A percentile compares a stretch with the other conserved stretches of the same genome.
These are phyloP conservation scores for Galemys pyrenaicus DNA, from an alignment of 2,113 vertebrate genomes.

Conservation along the genomic window DNA sequence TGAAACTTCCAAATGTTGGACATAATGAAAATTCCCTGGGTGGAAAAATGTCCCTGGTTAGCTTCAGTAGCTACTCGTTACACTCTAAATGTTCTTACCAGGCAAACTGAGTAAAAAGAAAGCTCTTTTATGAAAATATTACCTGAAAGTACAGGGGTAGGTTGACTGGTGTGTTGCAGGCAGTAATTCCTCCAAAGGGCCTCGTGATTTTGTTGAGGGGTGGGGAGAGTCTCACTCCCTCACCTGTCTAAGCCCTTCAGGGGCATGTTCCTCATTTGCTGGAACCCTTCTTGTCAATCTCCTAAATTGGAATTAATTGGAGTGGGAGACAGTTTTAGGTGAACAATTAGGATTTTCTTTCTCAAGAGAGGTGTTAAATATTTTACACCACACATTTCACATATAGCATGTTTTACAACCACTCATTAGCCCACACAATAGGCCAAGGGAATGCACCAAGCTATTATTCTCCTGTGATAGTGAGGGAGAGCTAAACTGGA, in stretches of 20 bases:
- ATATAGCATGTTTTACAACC: conserved; percentile 58
- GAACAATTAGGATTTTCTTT: conserved; percentile 72
- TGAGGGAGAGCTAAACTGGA: not conserved
- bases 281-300: conserved; percentile 33
- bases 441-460: not conserved
- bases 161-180: conserved; percentile 44
- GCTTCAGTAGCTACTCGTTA: conserved; percentile 78
- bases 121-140: conserved; percentile 70
- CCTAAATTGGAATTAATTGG: conserved; percentile 64
- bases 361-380: conserved; percentile 73
- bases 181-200: conserved; percentile 51
- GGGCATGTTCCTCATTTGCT: conserved; percentile 29
- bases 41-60: conserved; percentile 77
- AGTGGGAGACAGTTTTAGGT: conserved; percentile 67
- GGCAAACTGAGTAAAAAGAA: conserved; percentile 61
- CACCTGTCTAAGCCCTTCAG: conserved; percentile 40
- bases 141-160: conserved; percentile 57
- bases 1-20: conserved; percentile 78
- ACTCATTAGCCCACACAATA: conserved; percentile 65
- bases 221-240: conserved; percentile 9
- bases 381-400: conserved; percentile 49
- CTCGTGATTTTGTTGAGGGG: conserved; percentile 8
- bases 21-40: conserved; percentile 76
- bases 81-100: conserved; percentile 78
- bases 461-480: conserved; percentile 3